Conservation (phyloP, 2,888 invertebrate genomes). For the Pollenia angustigena region DNA sequence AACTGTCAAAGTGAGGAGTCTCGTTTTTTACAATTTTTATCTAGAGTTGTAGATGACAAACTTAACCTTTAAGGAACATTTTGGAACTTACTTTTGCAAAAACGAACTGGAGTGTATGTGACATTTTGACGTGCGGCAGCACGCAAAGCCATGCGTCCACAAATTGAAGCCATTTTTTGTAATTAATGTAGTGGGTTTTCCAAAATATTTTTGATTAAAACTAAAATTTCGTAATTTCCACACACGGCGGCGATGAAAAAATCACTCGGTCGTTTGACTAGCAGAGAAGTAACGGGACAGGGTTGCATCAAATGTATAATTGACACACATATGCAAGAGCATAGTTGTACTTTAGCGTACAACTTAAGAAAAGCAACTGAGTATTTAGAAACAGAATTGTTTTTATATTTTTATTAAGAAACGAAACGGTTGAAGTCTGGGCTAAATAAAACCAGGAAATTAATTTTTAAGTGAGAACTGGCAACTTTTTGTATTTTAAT, state of each 20-base stretch:
- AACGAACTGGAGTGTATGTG: slow-evolving; percentile 86
- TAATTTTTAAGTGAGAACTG: neutral
- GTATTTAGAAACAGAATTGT: neutral
- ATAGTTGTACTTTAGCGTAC: slow-evolving; percentile 17
- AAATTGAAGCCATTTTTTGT: slow-evolving; percentile 90
- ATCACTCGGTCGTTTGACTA: slow-evolving; percentile 70
- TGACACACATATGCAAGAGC: neutral
- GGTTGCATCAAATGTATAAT: slow-evolving; percentile 32
- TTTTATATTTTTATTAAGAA: neutral
- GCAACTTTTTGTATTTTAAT: too few relatives aligned
- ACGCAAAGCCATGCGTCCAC: slow-evolving; percentile 89
- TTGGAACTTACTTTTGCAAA: slow-evolving; percentile 88
- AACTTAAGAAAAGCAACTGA: neutral
- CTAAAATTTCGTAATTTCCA: slow-evolving; percentile 76
- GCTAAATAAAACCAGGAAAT: neutral
- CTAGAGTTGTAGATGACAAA: slow-evolving; percentile 20
- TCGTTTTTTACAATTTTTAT: slow-evolving; percentile 61
- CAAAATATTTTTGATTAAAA: slow-evolving; percentile 65
- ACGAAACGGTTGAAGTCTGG: slow-evolving; percentile 13
- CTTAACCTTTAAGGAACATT: slow-evolving; percentile 43
- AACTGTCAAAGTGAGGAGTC: slow-evolving; percentile 65
- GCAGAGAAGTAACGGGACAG: slow-evolving; percentile 61
- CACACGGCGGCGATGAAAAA: slow-evolving; percentile 76
- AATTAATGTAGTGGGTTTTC: slow-evolving; percentile 65
- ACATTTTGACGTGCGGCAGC: slow-evolving; percentile 88